Base-by-base conservation (phyloP, 92 coral and sea anemone species). In the Paragorgia papillata region DNA sequence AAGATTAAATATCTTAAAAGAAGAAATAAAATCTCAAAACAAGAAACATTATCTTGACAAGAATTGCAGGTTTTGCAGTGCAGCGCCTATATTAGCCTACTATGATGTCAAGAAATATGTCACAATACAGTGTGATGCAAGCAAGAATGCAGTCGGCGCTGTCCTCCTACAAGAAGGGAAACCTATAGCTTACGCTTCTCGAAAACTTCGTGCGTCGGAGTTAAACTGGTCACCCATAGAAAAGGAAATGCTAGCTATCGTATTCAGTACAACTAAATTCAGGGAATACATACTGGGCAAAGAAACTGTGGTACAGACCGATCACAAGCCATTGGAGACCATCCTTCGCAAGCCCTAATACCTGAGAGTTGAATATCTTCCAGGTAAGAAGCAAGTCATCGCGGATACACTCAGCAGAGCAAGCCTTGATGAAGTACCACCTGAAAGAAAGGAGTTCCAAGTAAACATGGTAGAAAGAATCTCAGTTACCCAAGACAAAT, bases 321-420 rank as follows among this genome's bases (percentile, higher is more conserved):
- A 85, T 33, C 85, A 85, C 67, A 85, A 85, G 29, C 83, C 89
- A 26, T 35, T 85, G 26, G 89, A 80, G 49, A 53, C 82, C 20
- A 84, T 46, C 61, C 57, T 64, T 62, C 48, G 68, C 44, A 62
- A 62, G 22, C 68, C 83, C 28, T 82, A 56, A 33, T 83, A 86
- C 62, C 83, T 80, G 13, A 81, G 82, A 66, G 90, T 82, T n/a
- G 87, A 87, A 69, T 79, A 79, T 33, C 76, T 70, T 37, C 82
- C 81, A 12, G 87, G 84, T 43, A 86, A 82, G 77, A 69, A 40
- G 58, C 84, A 70, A 34, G 50, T 82, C 67, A 51, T 76, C 9
- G 80, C 86, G 0, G 87, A 86, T 55, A 82, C 87, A 5, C 87
- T 86, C 66, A 69, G 87, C 81, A 56, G 84, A 69, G 83, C 83